Evolutionary conservation across 2,113 vertebrate genomes (phyloP), one percentile per base, ranked within the genome.

Genomic region (Leptodactylus fuscus): DNA sequence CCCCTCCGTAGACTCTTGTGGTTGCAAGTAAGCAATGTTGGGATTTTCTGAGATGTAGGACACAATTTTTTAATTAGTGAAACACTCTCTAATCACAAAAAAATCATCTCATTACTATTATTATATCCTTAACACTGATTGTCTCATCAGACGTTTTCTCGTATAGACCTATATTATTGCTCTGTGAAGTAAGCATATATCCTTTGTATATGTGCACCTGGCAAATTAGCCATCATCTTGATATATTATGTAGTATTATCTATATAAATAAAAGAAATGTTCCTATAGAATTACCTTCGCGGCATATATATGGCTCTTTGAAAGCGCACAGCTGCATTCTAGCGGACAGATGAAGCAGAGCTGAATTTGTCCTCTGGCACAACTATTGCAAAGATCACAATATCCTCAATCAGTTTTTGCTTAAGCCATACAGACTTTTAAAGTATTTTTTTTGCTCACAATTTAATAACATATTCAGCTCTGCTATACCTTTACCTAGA

Each of bases 191-290:
- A 53, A 29, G 10, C 51, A 11, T n/a, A 20, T 27, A 44, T 44
- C 24, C n/a, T 46, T 46, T 81, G 24, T 81, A 44, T 67, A 48
- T 12, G n/a, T 32, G 36, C 79, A 81, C 58, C 60, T 81, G 79
- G 60, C 58, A 81, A 81, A 81, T 65, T 18, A 81, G 51, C 34
- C 36, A 13, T 65, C 60, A 62, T 81, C 60, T 58, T 20, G 58
- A 69, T 73, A 20, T 55, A 82, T 82, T 55, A 22, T 24, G 34
- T 3, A 27, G 13, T 58, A 49, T 51, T 53, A 82, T 82, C 65
- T 73, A 55, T 71, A 69, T 55, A 70, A 55, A 82, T 70, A 82
- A 71, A 70, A 51, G 81, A 41, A 24, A 34, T 24, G 20, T n/a
- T 55, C 67, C 71, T 71, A 70, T 55, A 71, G 81, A 53, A 71